phyloP scores from a whole-genome alignment of 2,888 invertebrate species.

The Ctena decussata region DNA sequence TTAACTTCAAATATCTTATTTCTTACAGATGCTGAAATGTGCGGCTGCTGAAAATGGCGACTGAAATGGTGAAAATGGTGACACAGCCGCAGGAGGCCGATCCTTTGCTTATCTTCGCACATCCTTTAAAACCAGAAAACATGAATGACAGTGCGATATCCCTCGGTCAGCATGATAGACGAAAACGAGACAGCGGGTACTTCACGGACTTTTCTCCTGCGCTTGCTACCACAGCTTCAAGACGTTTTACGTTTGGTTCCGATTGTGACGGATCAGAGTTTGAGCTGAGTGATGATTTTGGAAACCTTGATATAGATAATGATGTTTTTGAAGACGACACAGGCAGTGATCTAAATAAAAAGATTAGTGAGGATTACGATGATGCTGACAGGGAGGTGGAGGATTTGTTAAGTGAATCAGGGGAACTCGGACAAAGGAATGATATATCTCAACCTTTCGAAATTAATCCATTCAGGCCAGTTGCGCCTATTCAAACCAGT shows the following conservation, averaged over 20 bases:
- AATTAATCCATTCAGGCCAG: slow-evolving; percentile 37
- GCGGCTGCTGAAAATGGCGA: too few species aligned
- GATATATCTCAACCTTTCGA: slow-evolving; percentile 42
- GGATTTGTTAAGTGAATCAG: slow-evolving; percentile 52
- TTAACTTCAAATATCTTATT: too few species aligned
- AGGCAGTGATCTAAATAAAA: background rate
- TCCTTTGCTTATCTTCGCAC: too few species aligned
- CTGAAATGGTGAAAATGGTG: too few species aligned
- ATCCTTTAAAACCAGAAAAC: too few species aligned
- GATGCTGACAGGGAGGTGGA: slow-evolving; percentile 69
- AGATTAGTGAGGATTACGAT: slow-evolving; percentile 44
- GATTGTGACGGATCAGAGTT: slow-evolving; percentile 15
- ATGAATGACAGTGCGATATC: too few species aligned
- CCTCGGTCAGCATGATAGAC: slow-evolving; percentile 1
- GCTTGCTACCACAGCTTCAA: slow-evolving; percentile 48
- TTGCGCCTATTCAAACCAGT: slow-evolving; percentile 48
- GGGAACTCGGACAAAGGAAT: slow-evolving; percentile 6
- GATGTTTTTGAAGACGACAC: slow-evolving; percentile 42
- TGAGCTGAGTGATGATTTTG: background rate
- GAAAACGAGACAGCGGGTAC: slow-evolving; percentile 81
- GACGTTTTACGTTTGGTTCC: slow-evolving; percentile 74
- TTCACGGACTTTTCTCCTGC: slow-evolving; percentile 79
- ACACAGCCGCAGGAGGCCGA: too few species aligned
- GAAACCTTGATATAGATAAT: slow-evolving; percentile 24
- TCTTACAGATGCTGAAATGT: too few species aligned